Evolutionary conservation across 2,797 vertebrate species (phyloP).

Genomic region (Rhincodon typus): DNA sequence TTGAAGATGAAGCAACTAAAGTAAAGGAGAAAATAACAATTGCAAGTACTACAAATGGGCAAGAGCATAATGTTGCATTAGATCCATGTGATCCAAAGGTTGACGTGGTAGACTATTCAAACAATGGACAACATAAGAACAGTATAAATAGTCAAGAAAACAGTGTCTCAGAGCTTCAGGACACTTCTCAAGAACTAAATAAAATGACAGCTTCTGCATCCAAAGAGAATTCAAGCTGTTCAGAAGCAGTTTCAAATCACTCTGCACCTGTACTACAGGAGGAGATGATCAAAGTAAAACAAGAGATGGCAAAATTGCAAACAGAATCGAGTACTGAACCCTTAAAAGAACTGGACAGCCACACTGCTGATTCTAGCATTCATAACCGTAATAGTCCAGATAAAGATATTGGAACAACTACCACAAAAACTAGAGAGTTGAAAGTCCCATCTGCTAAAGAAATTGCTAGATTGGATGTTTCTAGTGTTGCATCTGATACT

Average conservation of each 20-base stretch:
- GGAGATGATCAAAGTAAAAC: slow-evolving; percentile 6
- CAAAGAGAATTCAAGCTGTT: slow-evolving; percentile 40
- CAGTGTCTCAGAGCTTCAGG: slow-evolving; percentile 42
- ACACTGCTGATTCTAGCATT: slow-evolving; percentile 40
- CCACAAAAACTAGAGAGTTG: slow-evolving; percentile 24
- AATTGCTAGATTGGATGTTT: slow-evolving; percentile 87
- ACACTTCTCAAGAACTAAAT: slow-evolving; percentile 36
- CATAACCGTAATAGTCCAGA: slow-evolving; percentile 35
- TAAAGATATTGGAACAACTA: slow-evolving; percentile 40
- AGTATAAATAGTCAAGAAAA: slow-evolving; percentile 42
- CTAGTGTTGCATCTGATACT: slow-evolving; percentile 90
- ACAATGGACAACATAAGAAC: not conserved
- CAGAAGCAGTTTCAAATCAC: slow-evolving; percentile 26
- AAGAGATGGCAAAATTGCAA: slow-evolving; percentile 41
- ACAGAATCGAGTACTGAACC: slow-evolving; percentile 38
- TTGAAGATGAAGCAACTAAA: slow-evolving; percentile 37
- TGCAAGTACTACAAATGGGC: slow-evolving; percentile 47
- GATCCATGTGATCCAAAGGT: slow-evolving; percentile 47
- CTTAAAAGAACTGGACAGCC: slow-evolving; percentile 27
- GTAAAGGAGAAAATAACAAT: slow-evolving; percentile 48
- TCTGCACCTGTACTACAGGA: slow-evolving; percentile 21
- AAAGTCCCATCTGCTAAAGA: slow-evolving; percentile 52
- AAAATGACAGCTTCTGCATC: slow-evolving; percentile 39
- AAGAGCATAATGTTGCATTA: slow-evolving; percentile 51
- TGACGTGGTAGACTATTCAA: slow-evolving; percentile 44